These are phyloP conservation scores for Lepidochitona cinerea DNA, from an alignment of 2,888 invertebrate species.

Conservation along the genomic window DNA sequence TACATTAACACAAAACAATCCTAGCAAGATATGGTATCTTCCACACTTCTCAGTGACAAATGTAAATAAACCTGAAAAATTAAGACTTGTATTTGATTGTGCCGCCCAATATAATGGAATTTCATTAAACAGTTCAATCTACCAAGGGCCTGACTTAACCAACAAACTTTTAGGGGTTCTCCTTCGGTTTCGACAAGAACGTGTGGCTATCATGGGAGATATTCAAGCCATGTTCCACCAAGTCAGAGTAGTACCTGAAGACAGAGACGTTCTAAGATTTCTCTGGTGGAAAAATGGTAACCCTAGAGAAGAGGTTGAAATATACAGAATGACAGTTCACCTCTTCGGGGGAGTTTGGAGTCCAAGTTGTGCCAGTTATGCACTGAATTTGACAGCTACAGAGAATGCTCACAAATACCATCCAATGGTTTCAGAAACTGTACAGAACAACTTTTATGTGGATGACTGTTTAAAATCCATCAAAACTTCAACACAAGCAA, in stretches of 20 bases:
- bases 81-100: conserved; percentile 30
- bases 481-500: no score
- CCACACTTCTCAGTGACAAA: no score
- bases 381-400: not conserved
- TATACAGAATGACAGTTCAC: conserved; percentile 10
- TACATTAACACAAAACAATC: no score
- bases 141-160: conserved; percentile 23
- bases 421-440: conserved; percentile 3
- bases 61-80: conserved; percentile 17
- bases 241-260: conserved; percentile 12
- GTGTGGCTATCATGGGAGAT: conserved; percentile 21
- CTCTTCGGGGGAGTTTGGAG: conserved; percentile 4
- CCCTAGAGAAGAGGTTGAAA: no score
- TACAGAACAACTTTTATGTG: no score
- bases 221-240: conserved; percentile 28
- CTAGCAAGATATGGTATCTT: no score
- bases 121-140: conserved; percentile 23
- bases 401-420: not conserved
- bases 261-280: conserved; percentile 18
- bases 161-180: conserved; percentile 26
- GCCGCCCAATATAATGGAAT: conserved; percentile 17
- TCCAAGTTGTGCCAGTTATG: not conserved
- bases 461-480: no score
- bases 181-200: conserved; percentile 23
- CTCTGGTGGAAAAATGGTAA: conserved; percentile 15